Base-by-base conservation (phyloP, 2,113 vertebrate species). In the Coptodon bakossiorum region DNA sequence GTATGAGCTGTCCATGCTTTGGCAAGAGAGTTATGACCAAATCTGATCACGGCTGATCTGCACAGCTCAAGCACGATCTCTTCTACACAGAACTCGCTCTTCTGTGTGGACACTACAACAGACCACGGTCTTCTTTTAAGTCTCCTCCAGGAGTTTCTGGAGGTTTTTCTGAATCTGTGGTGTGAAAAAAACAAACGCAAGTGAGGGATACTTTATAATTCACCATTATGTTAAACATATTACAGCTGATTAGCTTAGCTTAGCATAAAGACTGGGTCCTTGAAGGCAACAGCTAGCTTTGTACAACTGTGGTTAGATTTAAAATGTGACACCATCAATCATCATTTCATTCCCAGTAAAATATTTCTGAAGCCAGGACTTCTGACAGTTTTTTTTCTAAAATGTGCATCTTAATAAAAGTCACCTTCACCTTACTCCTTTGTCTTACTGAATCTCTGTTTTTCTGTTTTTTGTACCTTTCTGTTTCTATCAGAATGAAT, bases 141-240 rank as follows among this genome's bases (percentile, higher is more conserved):
- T 95, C 86, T 95, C 95, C 54, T 95, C 94, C 17, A 96, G 93
- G 38, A 95, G 94, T 86, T 94, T 95, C 83, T 31, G 90, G 10
- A 96, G 93, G 88, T 94, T 95, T 86, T 86, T 93, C 82, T 95
- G 95, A 89, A 96, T 95, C 95, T 95, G 86, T 14, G 63, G 53
- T 31, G 45, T 13, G 34, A 11, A 68, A 31, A 85, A 8, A 76
- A 76, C 11, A 68, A 56, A 50, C 1, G 4, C 43, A 76, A 19
- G 43, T 76, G 36, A 48, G 16, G 24, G 9, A 76, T 29, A 29
- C 24, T 76, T 76, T 29, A 76, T 29, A 76, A 76, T 76, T 48
- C 24, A 48, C 24, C 48, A 76, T 29, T 38, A 34, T 86, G 56
- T 45, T 22, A n/a, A 34, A 34, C 6, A 81, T n/a, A 3, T 83